These are phyloP conservation scores for Piprites chloris DNA, from an alignment of 2,113 vertebrate genomes.

Conservation along the genomic window DNA sequence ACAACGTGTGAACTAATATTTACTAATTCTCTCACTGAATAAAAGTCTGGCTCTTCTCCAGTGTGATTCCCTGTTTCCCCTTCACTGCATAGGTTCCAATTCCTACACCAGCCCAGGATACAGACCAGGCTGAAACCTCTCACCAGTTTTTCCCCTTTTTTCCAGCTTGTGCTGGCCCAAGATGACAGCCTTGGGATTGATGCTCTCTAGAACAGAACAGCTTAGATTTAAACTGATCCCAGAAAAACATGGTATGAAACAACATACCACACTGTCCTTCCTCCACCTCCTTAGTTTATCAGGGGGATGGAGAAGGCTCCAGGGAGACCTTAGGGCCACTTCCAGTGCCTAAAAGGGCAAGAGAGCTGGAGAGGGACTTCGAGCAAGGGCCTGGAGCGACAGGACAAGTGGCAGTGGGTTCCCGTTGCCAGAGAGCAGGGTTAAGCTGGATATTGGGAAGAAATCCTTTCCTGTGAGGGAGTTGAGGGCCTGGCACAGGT, in stretches of 20 bases:
- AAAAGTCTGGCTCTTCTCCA: background rate
- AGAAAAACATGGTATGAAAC: background rate
- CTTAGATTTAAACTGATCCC: background rate
- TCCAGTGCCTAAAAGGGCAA: background rate
- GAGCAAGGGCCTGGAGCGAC: background rate
- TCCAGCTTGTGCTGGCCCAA: background rate
- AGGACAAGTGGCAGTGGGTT: background rate
- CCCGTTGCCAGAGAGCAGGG: background rate
- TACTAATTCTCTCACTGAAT: no score
- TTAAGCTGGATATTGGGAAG: accelerated
- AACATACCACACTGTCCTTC: background rate
- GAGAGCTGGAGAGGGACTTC: background rate
- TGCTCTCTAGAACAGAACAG: background rate
- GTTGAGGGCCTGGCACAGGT: background rate
- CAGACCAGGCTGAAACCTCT: background rate
- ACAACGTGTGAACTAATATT: background rate
- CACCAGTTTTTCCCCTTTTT: background rate
- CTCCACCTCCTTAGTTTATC: accelerated
- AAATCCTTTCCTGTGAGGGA: accelerated
- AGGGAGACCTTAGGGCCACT: background rate
- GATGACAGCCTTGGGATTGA: accelerated
- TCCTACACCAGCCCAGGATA: background rate
- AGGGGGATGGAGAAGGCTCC: background rate
- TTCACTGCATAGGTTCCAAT: no score
- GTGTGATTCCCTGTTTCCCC: accelerated